Base-by-base conservation (phyloP, 2,888 invertebrate species). In the Bhutanitis thaidina region DNA sequence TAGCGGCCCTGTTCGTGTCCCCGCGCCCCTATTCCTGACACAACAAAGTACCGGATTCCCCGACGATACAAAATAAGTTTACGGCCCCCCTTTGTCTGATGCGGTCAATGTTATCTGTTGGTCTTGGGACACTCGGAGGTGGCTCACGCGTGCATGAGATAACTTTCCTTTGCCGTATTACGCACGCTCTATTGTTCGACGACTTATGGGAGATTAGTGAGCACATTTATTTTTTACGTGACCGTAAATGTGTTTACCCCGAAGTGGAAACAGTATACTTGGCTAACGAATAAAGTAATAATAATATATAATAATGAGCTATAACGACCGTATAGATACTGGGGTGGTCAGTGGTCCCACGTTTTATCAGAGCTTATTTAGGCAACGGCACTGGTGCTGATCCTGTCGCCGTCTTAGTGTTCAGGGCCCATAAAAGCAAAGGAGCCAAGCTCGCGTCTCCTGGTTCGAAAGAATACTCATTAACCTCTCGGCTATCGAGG, bases 11-110 rank as follows among this genome's bases (percentile, higher is more conserved):
- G 16, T 41, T 49, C 44, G 43, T 43, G 37, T 47, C 53, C 53
- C 57, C 55, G 54, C 58, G 59, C 63, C 53, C 62, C 62, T 61
- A 58, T 57, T 54, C 57, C 56, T 32, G 43, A 40, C 49, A 61
- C 64, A 69, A 77, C 75, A 74, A 74, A 72, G 76, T 81, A 74
- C 67, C 66, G 67, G 74, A 78, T 76, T 77, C 67, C 65, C 60
- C 64, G 64, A 70, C 68, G 73, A 80, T 80, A 84, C 82, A 80
- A 83, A 83, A 84, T 81, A 83, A 85, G 81, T 85, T 84, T 83
- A 82, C 80, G 71, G 61, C 65, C 52, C 58, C 66, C 75, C 74
- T 79, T 83, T 85, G 83, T 84, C 74, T 77, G 79, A 67, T 67
- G 74, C 73, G 74, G 79, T 76, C 82, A 77, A 75, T 77, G 76